Percentiles rank a stretch among this genome's conserved stretches.
phyloP scores from a whole-genome alignment of 2,113 vertebrate species.

The Larimichthys crocea region DNA sequence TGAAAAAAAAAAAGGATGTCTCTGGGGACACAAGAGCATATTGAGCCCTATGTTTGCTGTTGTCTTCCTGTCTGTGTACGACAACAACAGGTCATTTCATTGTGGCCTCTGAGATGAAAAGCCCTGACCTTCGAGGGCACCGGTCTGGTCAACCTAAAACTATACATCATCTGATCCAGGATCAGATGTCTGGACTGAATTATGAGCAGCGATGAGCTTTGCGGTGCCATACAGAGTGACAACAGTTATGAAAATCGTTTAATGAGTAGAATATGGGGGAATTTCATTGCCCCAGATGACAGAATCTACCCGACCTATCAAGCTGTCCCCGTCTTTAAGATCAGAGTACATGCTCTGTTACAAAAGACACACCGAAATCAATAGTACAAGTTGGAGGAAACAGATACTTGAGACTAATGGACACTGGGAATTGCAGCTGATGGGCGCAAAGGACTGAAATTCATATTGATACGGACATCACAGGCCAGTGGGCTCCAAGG shows the following conservation, averaged over 20 bases:
- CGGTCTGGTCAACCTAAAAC: slow-evolving; percentile 18
- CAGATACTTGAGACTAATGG: slow-evolving; percentile 94
- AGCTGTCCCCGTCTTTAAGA: slow-evolving; percentile 79
- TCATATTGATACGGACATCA: slow-evolving; percentile 88
- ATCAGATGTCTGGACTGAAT: slow-evolving; percentile 35
- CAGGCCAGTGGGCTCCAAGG: slow-evolving; percentile 81
- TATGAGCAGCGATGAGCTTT: slow-evolving; percentile 3
- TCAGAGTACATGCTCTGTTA: slow-evolving; percentile 75
- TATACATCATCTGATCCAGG: slow-evolving; percentile 22
- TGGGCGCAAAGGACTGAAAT: slow-evolving; percentile 84
- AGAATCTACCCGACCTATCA: slow-evolving; percentile 63
- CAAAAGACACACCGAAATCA: slow-evolving; percentile 84
- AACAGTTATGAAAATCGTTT: slow-evolving; percentile 50
- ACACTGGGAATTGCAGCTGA: slow-evolving; percentile 84
- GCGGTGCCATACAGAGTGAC: slow-evolving; percentile 7
- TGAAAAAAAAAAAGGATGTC: neutral
- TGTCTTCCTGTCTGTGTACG: slow-evolving; percentile 12
- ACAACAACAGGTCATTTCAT: slow-evolving; percentile 62
- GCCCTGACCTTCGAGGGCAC: slow-evolving; percentile 64
- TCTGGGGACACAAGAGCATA: slow-evolving; percentile 28
- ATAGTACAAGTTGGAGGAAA: slow-evolving; percentile 86
- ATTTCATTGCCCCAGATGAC: slow-evolving; percentile 36
- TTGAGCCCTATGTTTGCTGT: slow-evolving; percentile 36
- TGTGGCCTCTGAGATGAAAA: slow-evolving; percentile 72
- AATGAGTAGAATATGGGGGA: slow-evolving; percentile 19